These are phyloP conservation scores for Nephrotoma guestfalica DNA, from an alignment of 2,888 invertebrate species.

Conservation along the genomic window DNA sequence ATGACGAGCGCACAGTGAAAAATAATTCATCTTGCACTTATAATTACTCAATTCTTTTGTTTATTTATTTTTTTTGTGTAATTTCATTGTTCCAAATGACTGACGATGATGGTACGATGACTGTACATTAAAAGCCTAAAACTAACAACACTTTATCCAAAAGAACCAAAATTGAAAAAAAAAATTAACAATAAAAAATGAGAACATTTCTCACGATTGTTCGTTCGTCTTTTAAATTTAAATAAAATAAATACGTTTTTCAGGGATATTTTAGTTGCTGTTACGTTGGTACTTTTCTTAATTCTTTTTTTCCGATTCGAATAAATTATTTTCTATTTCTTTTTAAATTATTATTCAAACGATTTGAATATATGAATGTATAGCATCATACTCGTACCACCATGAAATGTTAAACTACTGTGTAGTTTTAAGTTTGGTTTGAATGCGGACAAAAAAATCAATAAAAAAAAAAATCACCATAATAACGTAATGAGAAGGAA, in stretches of 20 bases:
- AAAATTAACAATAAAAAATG: neutral
- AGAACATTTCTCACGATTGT: neutral
- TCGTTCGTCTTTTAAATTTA: neutral
- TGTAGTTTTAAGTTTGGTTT: neutral
- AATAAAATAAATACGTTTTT: neutral
- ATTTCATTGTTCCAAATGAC: neutral
- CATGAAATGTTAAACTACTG: neutral
- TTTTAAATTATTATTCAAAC: neutral
- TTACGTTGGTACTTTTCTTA: neutral
- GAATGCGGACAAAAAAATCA: neutral
- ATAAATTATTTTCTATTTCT: neutral
- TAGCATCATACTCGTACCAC: neutral
- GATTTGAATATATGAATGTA: neutral
- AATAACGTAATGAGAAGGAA: neutral
- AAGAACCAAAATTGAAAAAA: neutral
- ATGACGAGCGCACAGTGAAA: neutral
- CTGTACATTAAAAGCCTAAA: neutral
- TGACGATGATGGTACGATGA: neutral
- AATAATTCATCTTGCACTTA: neutral
- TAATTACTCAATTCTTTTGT: neutral
- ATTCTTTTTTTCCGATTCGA: neutral
- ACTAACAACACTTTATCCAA: neutral
- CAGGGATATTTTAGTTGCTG: neutral
- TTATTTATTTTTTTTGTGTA: neutral
- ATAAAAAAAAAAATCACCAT: neutral